Percentiles rank a stretch among this genome's conserved stretches.
Evolutionary conservation across 2,113 vertebrate genomes (phyloP).

Genomic region (Pangasianodon hypophthalmus): DNA sequence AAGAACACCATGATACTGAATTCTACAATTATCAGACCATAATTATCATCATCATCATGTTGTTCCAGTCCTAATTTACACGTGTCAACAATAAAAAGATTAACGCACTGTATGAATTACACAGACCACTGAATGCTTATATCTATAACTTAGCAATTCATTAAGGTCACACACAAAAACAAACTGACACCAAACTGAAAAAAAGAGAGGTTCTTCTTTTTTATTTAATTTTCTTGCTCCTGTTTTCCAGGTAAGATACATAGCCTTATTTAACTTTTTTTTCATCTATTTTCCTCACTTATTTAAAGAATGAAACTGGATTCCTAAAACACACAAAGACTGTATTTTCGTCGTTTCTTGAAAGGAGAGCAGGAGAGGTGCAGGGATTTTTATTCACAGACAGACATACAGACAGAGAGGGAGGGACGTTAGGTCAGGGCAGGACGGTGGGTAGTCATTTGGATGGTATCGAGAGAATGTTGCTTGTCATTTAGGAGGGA

Average conservation of each 20-base stretch:
- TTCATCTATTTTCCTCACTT: constrained; percentile 57
- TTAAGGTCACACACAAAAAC: constrained; percentile 66
- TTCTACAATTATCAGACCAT: neutral
- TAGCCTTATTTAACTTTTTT: constrained; percentile 60
- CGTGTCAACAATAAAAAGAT: neutral
- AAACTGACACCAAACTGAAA: constrained; percentile 70
- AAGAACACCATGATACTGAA: neutral
- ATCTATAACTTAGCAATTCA: constrained; percentile 53
- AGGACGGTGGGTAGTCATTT: neutral
- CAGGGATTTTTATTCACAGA: constrained; percentile 5
- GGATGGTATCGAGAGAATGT: constrained; percentile 14
- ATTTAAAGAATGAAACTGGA: constrained; percentile 72
- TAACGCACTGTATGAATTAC: neutral
- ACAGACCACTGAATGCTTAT: neutral
- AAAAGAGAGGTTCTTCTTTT: constrained; percentile 76
- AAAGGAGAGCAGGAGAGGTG: constrained; percentile 27
- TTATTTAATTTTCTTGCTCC: constrained; percentile 69
- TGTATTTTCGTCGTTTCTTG: constrained; percentile 56
- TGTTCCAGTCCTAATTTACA: neutral
- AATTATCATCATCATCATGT: neutral
- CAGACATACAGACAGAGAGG: neutral
- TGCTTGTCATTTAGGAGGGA: constrained; percentile 69
- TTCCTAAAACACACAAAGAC: constrained; percentile 76
- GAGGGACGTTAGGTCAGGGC: neutral
- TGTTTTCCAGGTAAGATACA: constrained; percentile 63